Evolutionary conservation across 2,888 invertebrate species (phyloP).

Genomic region (Caenorhabditis sulstoni): DNA sequence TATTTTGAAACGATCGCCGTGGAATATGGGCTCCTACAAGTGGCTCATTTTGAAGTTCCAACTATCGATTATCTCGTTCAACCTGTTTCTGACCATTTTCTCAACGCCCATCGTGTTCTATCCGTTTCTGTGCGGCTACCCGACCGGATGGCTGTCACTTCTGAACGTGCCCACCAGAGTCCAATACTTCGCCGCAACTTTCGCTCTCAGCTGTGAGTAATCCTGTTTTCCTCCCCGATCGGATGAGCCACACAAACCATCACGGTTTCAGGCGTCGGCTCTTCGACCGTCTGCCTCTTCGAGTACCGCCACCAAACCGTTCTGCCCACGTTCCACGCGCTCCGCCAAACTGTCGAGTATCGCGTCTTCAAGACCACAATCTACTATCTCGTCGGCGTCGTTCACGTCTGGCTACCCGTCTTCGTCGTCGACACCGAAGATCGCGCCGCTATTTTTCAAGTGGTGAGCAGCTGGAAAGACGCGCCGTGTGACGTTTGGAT

Average conservation of each 20-base stretch:
- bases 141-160: constrained; percentile 14
- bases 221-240: background rate
- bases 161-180: constrained; percentile 10
- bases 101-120: constrained; percentile 38
- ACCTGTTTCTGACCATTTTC: constrained; percentile 33
- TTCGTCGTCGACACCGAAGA: constrained; percentile 26
- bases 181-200: constrained; percentile 31
- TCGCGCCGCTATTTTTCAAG: constrained; percentile 5
- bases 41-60: constrained; percentile 44
- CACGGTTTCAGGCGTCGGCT: constrained; percentile 38
- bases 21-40: constrained; percentile 43
- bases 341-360: constrained; percentile 35
- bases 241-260: background rate
- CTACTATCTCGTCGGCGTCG: constrained; percentile 21
- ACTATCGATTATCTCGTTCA: constrained; percentile 32
- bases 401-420: constrained; percentile 30
- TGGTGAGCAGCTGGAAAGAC: constrained; percentile 16
- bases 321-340: constrained; percentile 37
- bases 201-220: constrained; percentile 19
- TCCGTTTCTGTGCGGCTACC: constrained; percentile 42
- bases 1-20: constrained; percentile 33
- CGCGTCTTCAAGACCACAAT: constrained; percentile 30
- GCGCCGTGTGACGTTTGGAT: constrained; percentile 43
- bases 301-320: constrained; percentile 44
- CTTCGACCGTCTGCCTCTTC: constrained; percentile 35